phyloP scores from a whole-genome alignment of 1,140 invertebrate species.

The Leptinotarsa lineolata region DNA sequence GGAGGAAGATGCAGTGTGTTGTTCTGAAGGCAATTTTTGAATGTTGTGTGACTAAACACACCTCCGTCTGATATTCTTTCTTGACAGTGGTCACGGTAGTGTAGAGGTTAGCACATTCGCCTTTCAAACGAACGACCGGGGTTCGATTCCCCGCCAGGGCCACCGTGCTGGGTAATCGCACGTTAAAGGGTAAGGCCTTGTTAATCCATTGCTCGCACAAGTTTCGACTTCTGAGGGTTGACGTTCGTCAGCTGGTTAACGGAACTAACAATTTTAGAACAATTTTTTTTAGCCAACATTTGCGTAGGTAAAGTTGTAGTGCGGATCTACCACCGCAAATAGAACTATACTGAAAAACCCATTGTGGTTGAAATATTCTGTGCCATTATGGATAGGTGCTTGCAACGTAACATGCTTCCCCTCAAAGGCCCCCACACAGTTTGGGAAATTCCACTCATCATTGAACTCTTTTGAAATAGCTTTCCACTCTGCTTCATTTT shows the following conservation, averaged over 20 bases:
- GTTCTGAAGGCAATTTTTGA: conserved; percentile 18
- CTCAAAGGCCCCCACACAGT: conserved; percentile 40
- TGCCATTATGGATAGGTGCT: conserved; percentile 53
- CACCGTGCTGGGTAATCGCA: too few relatives aligned
- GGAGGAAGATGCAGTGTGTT: background rate
- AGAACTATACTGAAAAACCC: conserved; percentile 58
- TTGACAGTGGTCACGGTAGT: too few relatives aligned
- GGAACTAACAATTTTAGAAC: too few relatives aligned
- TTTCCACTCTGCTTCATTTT: conserved; percentile 37
- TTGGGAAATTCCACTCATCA: conserved; percentile 32
- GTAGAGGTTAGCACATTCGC: too few relatives aligned
- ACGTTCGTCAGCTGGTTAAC: too few relatives aligned
- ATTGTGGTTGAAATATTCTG: conserved; percentile 61
- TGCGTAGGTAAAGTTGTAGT: conserved; percentile 57
- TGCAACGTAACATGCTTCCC: conserved; percentile 42
- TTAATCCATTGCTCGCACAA: too few relatives aligned
- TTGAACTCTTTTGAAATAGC: conserved; percentile 37
- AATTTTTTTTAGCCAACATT: conserved; percentile 57
- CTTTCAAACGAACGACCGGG: too few relatives aligned
- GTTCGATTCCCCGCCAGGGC: too few relatives aligned
- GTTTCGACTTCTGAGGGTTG: too few relatives aligned
- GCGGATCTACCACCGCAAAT: conserved; percentile 57
- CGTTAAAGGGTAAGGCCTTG: too few relatives aligned
- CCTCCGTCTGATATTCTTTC: conserved; percentile 53
- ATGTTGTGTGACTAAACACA: conserved; percentile 42